phyloP scores from a whole-genome alignment of 2,888 invertebrate species.

The Girardia tigrina region DNA sequence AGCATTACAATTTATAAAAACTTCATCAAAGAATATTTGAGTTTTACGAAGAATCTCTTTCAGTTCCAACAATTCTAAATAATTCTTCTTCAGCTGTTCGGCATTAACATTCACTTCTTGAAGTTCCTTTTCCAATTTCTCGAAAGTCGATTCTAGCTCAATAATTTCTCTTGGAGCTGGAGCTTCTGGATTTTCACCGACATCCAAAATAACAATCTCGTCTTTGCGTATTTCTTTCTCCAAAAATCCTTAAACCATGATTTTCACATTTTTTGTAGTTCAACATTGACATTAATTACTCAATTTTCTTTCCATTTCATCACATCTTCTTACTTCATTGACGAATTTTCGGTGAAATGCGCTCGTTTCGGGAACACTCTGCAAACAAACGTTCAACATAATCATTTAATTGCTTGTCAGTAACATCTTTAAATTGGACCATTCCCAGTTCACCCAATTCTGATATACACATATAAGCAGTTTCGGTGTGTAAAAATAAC shows the following conservation, averaged over 20 bases:
- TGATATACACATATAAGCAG: constrained; percentile 79
- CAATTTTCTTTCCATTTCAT: constrained; percentile 93
- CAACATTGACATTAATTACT: constrained; percentile 53
- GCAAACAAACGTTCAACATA: constrained; percentile 42
- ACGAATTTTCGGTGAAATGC: constrained; percentile 96
- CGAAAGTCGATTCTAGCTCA: constrained; percentile 80
- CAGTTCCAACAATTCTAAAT: constrained; percentile 77
- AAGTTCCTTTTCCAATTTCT: constrained; percentile 89
- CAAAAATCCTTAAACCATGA: constrained; percentile 58
- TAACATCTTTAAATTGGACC: constrained; percentile 82
- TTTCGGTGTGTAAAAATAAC: constrained; percentile 84
- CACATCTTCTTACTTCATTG: constrained; percentile 87
- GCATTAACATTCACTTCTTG: constrained; percentile 97
- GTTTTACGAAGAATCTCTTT: constrained; percentile 89
- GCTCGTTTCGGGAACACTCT: constrained; percentile 91
- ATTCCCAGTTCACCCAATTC: constrained; percentile 82
- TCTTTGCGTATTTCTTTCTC: constrained; percentile 96
- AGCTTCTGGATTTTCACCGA: constrained; percentile 93
- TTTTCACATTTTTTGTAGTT: neutral
- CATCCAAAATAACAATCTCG: constrained; percentile 90
- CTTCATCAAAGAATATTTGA: constrained; percentile 91
- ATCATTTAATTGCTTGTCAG: no score
- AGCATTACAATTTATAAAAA: no score
- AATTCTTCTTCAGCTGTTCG: constrained; percentile 82
- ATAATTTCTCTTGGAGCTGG: constrained; percentile 98